Percentiles rank a stretch among this genome's conserved stretches.
Evolutionary conservation across 2,797 vertebrate species (phyloP).

Genomic region (Enteromius trimaculatus): DNA sequence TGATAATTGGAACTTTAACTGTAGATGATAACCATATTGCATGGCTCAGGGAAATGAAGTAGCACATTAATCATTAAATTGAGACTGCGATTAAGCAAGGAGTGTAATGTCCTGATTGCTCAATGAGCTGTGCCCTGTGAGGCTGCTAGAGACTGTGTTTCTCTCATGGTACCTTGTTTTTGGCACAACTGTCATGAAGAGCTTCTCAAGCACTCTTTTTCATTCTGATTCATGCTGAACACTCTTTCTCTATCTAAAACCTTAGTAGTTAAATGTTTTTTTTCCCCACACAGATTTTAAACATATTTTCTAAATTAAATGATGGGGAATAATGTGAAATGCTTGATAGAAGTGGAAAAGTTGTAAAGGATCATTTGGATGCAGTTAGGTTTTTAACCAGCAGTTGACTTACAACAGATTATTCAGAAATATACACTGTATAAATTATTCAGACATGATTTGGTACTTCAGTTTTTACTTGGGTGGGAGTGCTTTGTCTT

Average conservation of each 20-base stretch:
- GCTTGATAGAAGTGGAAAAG: constrained; percentile 3
- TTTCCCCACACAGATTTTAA: neutral
- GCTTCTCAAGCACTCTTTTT: constrained; percentile 9
- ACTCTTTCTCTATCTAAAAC: neutral
- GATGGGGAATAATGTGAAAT: neutral
- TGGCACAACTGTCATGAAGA: constrained; percentile 47
- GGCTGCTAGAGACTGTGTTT: constrained; percentile 58
- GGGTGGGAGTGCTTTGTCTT: neutral
- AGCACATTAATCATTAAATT: constrained; percentile 52
- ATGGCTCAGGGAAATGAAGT: constrained; percentile 26
- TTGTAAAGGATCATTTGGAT: constrained; percentile 11
- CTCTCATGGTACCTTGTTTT: constrained; percentile 51
- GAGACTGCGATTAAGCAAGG: constrained; percentile 50
- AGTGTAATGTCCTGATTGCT: constrained; percentile 64
- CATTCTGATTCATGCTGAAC: neutral
- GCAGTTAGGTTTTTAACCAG: neutral
- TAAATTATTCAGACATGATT: neutral
- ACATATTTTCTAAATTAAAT: constrained; percentile 2
- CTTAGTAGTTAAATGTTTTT: neutral
- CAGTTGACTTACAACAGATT: neutral
- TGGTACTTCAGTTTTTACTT: too few relatives aligned
- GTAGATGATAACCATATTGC: constrained; percentile 13
- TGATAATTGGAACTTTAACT: constrained; percentile 3
- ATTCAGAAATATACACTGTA: neutral
- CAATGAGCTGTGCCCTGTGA: constrained; percentile 68